Percentiles rank a stretch among this genome's conserved stretches.
These are phyloP conservation scores for Hippoglossus stenolepis DNA, from an alignment of 2,113 vertebrate species.

Conservation along the genomic window DNA sequence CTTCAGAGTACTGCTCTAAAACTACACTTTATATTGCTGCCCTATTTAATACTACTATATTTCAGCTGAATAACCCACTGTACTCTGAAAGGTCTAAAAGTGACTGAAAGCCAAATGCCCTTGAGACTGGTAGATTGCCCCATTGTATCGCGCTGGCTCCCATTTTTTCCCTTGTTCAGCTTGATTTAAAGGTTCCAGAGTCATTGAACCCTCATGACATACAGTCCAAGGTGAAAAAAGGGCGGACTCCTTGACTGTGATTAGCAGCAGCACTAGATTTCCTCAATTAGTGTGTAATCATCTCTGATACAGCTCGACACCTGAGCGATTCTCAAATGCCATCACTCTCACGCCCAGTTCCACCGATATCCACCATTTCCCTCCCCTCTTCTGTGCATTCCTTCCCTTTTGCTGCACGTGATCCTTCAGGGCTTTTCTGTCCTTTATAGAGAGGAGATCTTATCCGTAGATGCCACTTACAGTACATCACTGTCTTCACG, in stretches of 20 bases:
- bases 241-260: slow-evolving; percentile 62
- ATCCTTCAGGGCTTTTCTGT: slow-evolving; percentile 68
- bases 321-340: slow-evolving; percentile 76
- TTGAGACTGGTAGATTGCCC: slow-evolving; percentile 44
- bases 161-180: slow-evolving; percentile 28
- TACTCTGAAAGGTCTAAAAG: slow-evolving; percentile 32
- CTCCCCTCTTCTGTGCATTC: background rate
- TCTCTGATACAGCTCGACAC: slow-evolving; percentile 68
- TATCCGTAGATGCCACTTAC: slow-evolving; percentile 67
- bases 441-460: slow-evolving; percentile 63
- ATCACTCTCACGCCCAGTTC: slow-evolving; percentile 46
- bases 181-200: slow-evolving; percentile 65
- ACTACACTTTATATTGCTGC: slow-evolving; percentile 13
- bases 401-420: slow-evolving; percentile 12
- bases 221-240: slow-evolving; percentile 53
- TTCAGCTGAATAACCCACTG: slow-evolving; percentile 16
- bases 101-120: slow-evolving; percentile 50
- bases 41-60: slow-evolving; percentile 8
- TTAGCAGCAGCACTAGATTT: slow-evolving; percentile 70
- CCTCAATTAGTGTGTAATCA: slow-evolving; percentile 77
- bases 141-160: slow-evolving; percentile 30
- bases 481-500: slow-evolving; percentile 65
- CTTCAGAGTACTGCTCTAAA: background rate
- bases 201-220: slow-evolving; percentile 50
- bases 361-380: slow-evolving; percentile 56